Base-by-base conservation (phyloP, 2,888 invertebrate species). In the Oithona nana region DNA sequence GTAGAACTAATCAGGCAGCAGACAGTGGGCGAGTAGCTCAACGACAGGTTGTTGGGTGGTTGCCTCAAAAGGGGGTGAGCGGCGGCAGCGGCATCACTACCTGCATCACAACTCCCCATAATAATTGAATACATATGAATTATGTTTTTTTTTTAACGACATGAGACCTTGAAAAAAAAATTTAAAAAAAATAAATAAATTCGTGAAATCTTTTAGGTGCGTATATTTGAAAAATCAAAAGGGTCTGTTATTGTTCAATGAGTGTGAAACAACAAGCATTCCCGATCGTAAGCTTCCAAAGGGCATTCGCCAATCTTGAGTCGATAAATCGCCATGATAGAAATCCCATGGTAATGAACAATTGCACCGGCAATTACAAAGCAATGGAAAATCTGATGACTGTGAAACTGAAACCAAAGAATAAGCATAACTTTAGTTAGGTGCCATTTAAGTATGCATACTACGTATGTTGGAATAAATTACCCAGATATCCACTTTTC, bases 331-430 rank as follows among this genome's bases (percentile, higher is more conserved):
- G 97, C 95, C 80, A 98, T 86, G 75, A 93, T 88, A 65, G 92
- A 88, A 69, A 98, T 95, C 58, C 97, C 97, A 71, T 97, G 94
- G 72, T 93, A 97, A 75, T 98, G 98, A 60, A 98, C 94, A 72
- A 97, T 90, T 0, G 98, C 98, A 24, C 95, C 98, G 16, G 89
- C 86, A 70, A 98, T 84, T 65, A 98, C 98, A 71, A 97, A 82
- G 50, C 97, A 85, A 72, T 98, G 98, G 80, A 99, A 99, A 70
- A 98, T 87, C 77, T 98, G 98, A 75, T 99, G 98, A 62, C 97
- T 97, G 77, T 99, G 98, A 76, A 94, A 92, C 93, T 86, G 73
- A 65, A 76, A 68, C 28, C 28, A 59, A 28, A n/a, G n/a, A n/a
- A n/a, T n/a, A n/a, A n/a, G n/a, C 39, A 39, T 13, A 52, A 52